Evolutionary conservation across 1,140 invertebrate genomes (phyloP), one percentile per base, ranked within the genome.

Genomic region (Cryptotermes secundus): DNA sequence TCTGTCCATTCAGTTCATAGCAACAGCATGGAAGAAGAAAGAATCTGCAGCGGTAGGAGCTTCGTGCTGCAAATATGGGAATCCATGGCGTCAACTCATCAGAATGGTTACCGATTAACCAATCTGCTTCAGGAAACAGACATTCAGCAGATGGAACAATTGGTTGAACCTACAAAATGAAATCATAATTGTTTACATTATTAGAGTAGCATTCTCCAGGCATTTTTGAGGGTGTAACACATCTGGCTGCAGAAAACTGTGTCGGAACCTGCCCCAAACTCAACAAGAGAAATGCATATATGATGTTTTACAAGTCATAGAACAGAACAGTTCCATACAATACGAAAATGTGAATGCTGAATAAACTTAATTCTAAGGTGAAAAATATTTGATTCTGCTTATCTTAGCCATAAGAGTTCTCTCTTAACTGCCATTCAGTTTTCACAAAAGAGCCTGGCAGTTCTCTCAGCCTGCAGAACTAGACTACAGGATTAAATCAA

Each of bases 1-100:
- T 99, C 85, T 93, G 93, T 9, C 96, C 95, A 90, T 95, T 93
- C 88, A 99, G 98, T 88, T 99, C 96, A 89, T 94, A 98, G 0
- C 95, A 92, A 90, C 98, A 99, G 89, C 98, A 99, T 0, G 98
- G 98, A 34, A 99, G 89, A 12, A 99, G 89, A 90, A 99, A 99
- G 87, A 95, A 98, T 80, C 93, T 94, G 85, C 94, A 94, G 83
- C 91, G 89, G 85, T 92, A 91, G 9, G 94, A 92, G 89, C 92
- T 93, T 85, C 92, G 93, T 0, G 96, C 93, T 59, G 98, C 95
- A 84, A 99, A 94, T 1, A 99, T 94, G 53, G 98, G 98, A 87
- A 99, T 95, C 98, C 98, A 99, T 12, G 98, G 98, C 42, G 98
- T 99, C 12, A 99, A 89, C 89, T 99, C 98, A 92, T 99, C 99